Base-by-base conservation (phyloP, 2,888 invertebrate species). In the Deilephila porcellus region DNA sequence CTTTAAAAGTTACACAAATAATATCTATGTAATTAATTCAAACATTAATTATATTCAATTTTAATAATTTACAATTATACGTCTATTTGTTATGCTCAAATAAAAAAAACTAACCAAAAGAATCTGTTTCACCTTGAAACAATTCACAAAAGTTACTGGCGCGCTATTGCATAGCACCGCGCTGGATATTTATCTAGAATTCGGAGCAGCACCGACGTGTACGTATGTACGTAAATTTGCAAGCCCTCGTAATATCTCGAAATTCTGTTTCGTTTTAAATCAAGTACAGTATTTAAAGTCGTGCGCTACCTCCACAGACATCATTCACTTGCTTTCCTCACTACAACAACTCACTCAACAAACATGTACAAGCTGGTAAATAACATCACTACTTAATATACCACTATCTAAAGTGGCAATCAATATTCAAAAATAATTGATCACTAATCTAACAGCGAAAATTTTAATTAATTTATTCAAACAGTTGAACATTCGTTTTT, bases 331-430 rank as follows among this genome's bases (percentile, higher is more conserved):
- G 25, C 45, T 67, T 25, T 45, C n/a, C 8, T 52, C 52, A 17
- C 45, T 20, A 67, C 67, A 45, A 79, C 76, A 84, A 82, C 78
- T 78, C 83, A 81, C 79, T 34, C 72, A 85, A 76, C 84, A 91
- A 91, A 83, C 64, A 95, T 95, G 95, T 93, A 89, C 87, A 95
- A 95, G 85, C 91, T 93, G 93, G 95, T 95, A 90, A 88, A 74
- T 82, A 76, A 37, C 32, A n/a, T 34, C 20, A 71, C 73, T 62
- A n/a, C 32, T 62, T 29, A 25, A 17, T 25, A 45, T 17, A 67
- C 1, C 25, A 62, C 17, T 62, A 34, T 32, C 19, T 32, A 5
- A 19, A 32, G 19, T 5, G 0, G 8, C 4, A 32, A 4, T 62
- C 1, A 19, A 5, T 25, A 1, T 29, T 29, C 14, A 62, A 32